These are phyloP conservation scores for Brachionus paranguensis DNA, from an alignment of 1,140 invertebrate genomes.

Conservation along the genomic window DNA sequence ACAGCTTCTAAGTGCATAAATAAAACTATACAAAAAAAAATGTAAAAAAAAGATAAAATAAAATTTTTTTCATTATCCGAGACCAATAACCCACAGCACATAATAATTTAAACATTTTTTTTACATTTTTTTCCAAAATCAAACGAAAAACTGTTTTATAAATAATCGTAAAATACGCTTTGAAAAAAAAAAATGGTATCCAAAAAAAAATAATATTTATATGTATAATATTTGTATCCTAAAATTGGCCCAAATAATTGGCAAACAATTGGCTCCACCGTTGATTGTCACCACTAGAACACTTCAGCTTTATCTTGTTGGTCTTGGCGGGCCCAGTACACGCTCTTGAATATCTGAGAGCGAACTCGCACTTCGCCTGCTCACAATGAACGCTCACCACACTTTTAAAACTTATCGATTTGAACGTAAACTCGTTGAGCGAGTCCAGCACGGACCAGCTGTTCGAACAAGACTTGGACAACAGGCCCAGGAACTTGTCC, in stretches of 20 bases:
- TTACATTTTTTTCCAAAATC: not conserved
- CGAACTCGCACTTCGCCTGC: not conserved
- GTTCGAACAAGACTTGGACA: not conserved
- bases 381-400: not conserved
- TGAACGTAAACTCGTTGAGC: conserved; percentile 15
- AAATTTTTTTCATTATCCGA: not conserved
- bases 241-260: not conserved
- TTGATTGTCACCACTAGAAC: not conserved
- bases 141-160: conserved; percentile 15
- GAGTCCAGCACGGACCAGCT: not conserved
- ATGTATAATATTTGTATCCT: not conserved
- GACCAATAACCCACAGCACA: not conserved
- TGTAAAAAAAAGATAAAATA: not conserved
- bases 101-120: not conserved
- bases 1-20: conserved; percentile 7
- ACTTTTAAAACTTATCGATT: not conserved
- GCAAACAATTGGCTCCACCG: conserved; percentile 16
- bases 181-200: conserved; percentile 20
- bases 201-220: not conserved
- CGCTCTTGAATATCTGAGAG: not conserved
- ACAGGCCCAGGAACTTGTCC: not conserved
- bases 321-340: not conserved
- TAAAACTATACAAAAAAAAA: conserved; percentile 35
- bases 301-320: not conserved
- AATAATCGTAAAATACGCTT: conserved; percentile 10